phyloP scores from a whole-genome alignment of 2,888 invertebrate genomes.

The Malthinus flaveolus region DNA sequence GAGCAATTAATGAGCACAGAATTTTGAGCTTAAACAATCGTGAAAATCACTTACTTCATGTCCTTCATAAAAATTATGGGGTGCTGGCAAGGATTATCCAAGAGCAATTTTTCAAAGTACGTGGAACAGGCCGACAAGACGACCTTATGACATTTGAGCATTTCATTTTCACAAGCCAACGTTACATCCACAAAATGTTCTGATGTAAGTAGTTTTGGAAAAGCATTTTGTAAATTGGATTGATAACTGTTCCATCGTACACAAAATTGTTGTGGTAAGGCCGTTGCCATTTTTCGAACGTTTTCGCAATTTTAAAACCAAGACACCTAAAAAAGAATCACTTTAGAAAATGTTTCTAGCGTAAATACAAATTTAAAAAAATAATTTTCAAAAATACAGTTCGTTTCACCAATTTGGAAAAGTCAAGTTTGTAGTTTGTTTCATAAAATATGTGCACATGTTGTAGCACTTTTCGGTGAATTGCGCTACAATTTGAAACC shows the following conservation, averaged over 20 bases:
- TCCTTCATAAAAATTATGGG: conserved; percentile 84
- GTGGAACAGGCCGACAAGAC: conserved; percentile 85
- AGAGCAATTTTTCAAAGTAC: conserved; percentile 77
- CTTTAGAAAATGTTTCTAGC: not conserved
- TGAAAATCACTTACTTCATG: conserved; percentile 61
- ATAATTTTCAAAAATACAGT: not conserved
- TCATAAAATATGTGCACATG: not conserved
- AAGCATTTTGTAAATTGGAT: conserved; percentile 76
- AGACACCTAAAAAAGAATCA: not conserved
- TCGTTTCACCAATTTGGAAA: not conserved
- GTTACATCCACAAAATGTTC: conserved; percentile 89
- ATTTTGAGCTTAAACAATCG: not conserved
- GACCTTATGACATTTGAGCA: conserved; percentile 84
- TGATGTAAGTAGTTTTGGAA: conserved; percentile 73
- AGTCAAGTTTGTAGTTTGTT: not conserved
- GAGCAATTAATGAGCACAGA: too few species aligned
- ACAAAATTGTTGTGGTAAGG: conserved; percentile 68
- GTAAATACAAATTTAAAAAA: not conserved
- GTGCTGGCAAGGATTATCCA: conserved; percentile 85
- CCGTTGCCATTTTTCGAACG: conserved; percentile 35
- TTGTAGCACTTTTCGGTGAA: conserved; percentile 10
- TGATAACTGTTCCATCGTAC: conserved; percentile 84
- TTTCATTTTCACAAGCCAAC: conserved; percentile 83
- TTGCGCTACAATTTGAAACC: conserved; percentile 13
- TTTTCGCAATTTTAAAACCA: not conserved